Evolutionary conservation across 2,888 invertebrate genomes (phyloP).

Genomic region (Dryadula phaetusa): DNA sequence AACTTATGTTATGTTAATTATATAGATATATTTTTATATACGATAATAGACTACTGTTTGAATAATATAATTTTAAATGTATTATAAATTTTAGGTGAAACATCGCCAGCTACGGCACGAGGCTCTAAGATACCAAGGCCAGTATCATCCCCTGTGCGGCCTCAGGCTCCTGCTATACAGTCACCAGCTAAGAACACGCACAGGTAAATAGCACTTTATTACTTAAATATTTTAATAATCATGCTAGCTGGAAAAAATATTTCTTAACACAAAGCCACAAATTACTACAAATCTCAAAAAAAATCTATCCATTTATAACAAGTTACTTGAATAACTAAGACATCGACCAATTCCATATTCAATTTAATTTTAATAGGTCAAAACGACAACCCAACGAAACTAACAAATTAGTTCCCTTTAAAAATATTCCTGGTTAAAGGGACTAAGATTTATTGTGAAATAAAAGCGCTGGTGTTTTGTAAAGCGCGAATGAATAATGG

Average conservation of each 20-base stretch:
- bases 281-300: too few species aligned
- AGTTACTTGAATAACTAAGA: neutral
- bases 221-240: too few species aligned
- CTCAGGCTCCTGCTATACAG: constrained; percentile 72
- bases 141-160: constrained; percentile 89
- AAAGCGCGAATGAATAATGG: constrained; percentile 35
- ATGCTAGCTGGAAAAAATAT: too few species aligned
- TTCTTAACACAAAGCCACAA: too few species aligned
- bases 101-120: constrained; percentile 74
- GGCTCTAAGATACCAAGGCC: constrained; percentile 91
- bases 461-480: constrained; percentile 32
- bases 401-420: constrained; percentile 12
- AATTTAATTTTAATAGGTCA: neutral
- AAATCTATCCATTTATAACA: neutral
- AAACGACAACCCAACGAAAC: constrained; percentile 6
- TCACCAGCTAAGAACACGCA: constrained; percentile 77
- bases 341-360: neutral
- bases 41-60: neutral
- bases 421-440: constrained; percentile 18
- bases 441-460: constrained; percentile 27
- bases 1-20: neutral
- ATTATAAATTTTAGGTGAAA: constrained; percentile 63
- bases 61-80: neutral
- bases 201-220: constrained; percentile 64
- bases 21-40: neutral